These are phyloP conservation scores for Picus viridis DNA, from an alignment of 2,797 vertebrate species.

Conservation along the genomic window DNA sequence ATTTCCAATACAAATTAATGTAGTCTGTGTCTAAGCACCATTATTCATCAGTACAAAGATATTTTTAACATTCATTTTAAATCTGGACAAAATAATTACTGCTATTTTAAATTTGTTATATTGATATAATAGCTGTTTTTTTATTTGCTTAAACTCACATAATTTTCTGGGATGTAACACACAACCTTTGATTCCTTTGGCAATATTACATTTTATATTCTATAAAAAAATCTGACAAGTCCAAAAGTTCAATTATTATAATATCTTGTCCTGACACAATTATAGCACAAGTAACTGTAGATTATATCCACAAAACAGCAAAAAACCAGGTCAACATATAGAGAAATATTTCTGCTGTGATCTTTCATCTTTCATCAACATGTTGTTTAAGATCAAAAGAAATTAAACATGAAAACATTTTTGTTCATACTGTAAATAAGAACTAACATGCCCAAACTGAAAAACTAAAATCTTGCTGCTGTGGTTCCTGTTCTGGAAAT, in stretches of 20 bases:
- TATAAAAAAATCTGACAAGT: neutral
- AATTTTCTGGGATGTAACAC: neutral
- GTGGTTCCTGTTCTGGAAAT: neutral
- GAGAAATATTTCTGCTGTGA: too few species aligned
- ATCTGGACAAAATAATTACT: neutral
- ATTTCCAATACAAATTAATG: neutral
- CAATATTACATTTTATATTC: neutral
- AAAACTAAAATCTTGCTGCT: neutral
- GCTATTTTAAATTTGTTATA: neutral
- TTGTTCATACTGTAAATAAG: neutral
- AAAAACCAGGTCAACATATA: neutral
- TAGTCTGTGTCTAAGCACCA: neutral
- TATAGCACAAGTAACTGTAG: neutral
- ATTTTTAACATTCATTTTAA: neutral
- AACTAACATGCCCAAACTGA: fast-evolving
- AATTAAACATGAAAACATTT: neutral
- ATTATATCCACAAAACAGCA: neutral
- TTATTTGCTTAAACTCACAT: neutral
- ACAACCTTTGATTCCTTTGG: neutral
- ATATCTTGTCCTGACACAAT: neutral
- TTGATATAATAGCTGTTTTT: neutral
- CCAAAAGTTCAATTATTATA: neutral
- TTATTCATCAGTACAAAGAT: neutral
- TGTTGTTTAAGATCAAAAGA: neutral
- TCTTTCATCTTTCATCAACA: neutral